Conservation (phyloP, 2,113 vertebrate genomes). For the Heloderma charlesbogerti region DNA sequence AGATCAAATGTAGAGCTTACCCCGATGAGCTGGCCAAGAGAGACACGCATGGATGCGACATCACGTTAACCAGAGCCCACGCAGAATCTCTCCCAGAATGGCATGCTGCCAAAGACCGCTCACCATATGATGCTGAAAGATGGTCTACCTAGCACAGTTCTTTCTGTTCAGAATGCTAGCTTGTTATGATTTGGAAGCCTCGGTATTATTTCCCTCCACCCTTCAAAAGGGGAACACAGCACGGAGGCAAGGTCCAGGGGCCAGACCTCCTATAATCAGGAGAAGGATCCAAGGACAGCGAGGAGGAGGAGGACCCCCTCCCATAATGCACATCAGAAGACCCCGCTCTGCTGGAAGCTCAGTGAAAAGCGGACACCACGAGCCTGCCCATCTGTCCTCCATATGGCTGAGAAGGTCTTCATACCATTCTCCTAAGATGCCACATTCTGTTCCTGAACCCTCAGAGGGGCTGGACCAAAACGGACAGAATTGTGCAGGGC, state of each 20-base stretch:
- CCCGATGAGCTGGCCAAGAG: conserved; percentile 72
- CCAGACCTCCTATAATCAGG: not conserved
- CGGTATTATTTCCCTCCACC: conserved; percentile 43
- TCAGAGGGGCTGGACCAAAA: too few species aligned
- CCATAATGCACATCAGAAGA: too few species aligned
- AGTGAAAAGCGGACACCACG: too few species aligned
- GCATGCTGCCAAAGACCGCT: conserved; percentile 58
- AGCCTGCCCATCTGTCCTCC: too few species aligned
- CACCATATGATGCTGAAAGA: conserved; percentile 74
- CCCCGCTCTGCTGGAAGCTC: too few species aligned
- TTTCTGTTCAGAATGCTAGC: conserved; percentile 71
- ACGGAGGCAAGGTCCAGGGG: not conserved
- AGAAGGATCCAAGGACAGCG: not conserved
- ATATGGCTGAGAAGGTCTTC: too few species aligned
- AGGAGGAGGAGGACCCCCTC: too few species aligned
- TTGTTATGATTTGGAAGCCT: conserved; percentile 56
- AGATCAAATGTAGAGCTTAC: conserved; percentile 75
- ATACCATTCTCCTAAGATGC: too few species aligned
- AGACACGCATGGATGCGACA: conserved; percentile 72
- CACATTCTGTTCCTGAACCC: too few species aligned
- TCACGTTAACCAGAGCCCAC: conserved; percentile 74
- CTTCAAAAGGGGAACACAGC: conserved; percentile 40
- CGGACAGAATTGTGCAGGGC: too few species aligned
- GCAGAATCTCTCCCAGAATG: conserved; percentile 70
- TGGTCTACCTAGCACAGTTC: conserved; percentile 75